phyloP scores from a whole-genome alignment of 2,888 invertebrate genomes.

The Mimas tiliae region DNA sequence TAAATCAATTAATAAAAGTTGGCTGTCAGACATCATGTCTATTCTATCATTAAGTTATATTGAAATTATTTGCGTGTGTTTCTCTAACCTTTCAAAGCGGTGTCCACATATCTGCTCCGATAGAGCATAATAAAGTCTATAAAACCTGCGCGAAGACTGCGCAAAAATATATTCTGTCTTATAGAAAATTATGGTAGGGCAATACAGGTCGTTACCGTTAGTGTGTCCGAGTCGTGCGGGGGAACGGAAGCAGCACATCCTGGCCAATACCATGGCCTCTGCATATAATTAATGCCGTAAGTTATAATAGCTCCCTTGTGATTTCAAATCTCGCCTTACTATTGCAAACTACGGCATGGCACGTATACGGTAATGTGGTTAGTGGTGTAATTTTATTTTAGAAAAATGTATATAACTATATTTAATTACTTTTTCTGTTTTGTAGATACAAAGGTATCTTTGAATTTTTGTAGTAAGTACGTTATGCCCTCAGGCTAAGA shows the following conservation, averaged over 20 bases:
- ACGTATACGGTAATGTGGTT: neutral
- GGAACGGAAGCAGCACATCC: conserved; percentile 78
- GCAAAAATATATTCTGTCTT: conserved; percentile 45
- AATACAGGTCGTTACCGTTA: conserved; percentile 60
- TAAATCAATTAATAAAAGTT: too few relatives aligned
- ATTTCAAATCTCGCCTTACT: conserved; percentile 31
- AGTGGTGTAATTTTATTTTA: too few relatives aligned
- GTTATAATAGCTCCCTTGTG: conserved; percentile 36
- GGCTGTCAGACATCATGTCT: too few relatives aligned
- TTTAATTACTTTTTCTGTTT: too few relatives aligned
- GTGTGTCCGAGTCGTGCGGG: conserved; percentile 49
- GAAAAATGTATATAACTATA: too few relatives aligned
- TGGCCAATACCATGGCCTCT: conserved; percentile 50
- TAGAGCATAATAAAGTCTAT: conserved; percentile 14
- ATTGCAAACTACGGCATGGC: conserved; percentile 36
- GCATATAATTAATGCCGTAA: conserved; percentile 61
- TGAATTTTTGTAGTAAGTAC: too few relatives aligned
- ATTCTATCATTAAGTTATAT: too few relatives aligned
- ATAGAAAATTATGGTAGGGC: conserved; percentile 41
- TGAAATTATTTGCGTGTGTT: too few relatives aligned
- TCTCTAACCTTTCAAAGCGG: too few relatives aligned
- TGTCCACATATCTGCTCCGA: neutral
- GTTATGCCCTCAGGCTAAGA: too few relatives aligned
- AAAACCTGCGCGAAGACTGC: conserved; percentile 32
- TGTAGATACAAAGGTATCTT: too few relatives aligned